Conservation (phyloP, 2,797 vertebrate genomes). For the Nothura maculosa region DNA sequence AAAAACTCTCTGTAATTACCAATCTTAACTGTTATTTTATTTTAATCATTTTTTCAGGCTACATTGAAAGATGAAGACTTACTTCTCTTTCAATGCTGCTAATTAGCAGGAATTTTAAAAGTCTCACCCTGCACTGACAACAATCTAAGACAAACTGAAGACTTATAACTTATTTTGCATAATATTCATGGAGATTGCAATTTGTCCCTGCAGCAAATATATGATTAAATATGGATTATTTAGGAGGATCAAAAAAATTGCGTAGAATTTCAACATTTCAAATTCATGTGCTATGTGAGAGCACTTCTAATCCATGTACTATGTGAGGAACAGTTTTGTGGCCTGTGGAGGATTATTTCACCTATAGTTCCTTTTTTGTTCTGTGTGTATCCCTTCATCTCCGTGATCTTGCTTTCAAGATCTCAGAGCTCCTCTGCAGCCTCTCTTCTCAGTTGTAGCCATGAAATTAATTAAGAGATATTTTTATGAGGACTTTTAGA, state of each 20-base stretch:
- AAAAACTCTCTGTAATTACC: conserved; percentile 14
- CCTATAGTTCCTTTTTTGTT: not conserved
- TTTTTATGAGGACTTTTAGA: not conserved
- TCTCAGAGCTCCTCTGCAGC: not conserved
- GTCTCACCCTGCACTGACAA: not conserved
- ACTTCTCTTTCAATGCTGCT: conserved; percentile 31
- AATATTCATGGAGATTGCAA: not conserved
- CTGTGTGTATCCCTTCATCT: accelerated
- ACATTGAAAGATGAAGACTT: not conserved
- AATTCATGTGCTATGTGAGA: not conserved
- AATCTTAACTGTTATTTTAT: conserved; percentile 18
- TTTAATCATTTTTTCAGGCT: not conserved
- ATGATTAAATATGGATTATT: not conserved
- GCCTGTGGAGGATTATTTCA: not conserved
- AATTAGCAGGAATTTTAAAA: conserved; percentile 6
- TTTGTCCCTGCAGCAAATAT: not conserved
- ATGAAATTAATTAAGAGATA: not conserved
- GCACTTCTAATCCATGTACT: not conserved
- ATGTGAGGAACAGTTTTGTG: not conserved
- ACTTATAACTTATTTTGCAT: not conserved
- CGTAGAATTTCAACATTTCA: not conserved
- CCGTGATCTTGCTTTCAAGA: not conserved
- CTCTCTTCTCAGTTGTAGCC: not conserved
- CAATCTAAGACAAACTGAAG: not conserved
- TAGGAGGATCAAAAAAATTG: not conserved